A percentile compares a stretch with the other conserved stretches of the same genome.
These are phyloP conservation scores for Distichodus sexfasciatus DNA, from an alignment of 2,797 vertebrate genomes.

Conservation along the genomic window DNA sequence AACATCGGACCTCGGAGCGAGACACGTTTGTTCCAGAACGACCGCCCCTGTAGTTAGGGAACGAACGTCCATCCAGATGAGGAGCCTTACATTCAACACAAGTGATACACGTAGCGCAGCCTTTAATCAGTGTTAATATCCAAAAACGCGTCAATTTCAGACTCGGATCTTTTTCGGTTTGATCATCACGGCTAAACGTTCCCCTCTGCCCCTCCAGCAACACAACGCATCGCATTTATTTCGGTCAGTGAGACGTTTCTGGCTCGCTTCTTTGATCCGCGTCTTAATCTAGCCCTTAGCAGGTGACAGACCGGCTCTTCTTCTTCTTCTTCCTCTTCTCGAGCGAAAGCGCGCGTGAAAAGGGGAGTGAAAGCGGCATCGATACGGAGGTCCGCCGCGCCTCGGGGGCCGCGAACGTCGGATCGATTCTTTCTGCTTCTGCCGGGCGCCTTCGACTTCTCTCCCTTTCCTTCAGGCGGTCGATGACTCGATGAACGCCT, in stretches of 20 bases:
- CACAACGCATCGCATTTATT: constrained; percentile 2
- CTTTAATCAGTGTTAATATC: no score
- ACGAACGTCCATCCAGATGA: no score
- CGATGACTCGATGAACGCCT: constrained; percentile 16
- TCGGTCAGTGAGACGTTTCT: background rate
- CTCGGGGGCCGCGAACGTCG: constrained; percentile 32
- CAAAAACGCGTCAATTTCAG: no score
- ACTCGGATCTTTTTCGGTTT: no score
- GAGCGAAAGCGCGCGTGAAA: constrained; percentile 22
- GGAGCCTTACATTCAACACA: no score
- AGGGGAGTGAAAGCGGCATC: constrained; percentile 33
- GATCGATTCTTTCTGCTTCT: constrained; percentile 38
- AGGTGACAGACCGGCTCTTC: constrained; percentile 36
- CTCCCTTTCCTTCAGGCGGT: background rate
- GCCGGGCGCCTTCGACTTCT: background rate
- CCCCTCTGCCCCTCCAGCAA: background rate
- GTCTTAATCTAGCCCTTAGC: constrained; percentile 34
- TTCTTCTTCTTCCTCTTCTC: no score
- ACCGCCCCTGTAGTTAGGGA: no score
- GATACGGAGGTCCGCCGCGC: constrained; percentile 22
- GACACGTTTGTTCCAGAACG: no score
- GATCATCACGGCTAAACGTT: no score
- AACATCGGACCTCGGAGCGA: no score
- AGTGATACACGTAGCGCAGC: no score
- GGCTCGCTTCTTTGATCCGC: constrained; percentile 26